A percentile compares a stretch with the other conserved stretches of the same genome.
Conservation (phyloP, 2,888 invertebrate genomes). For the Parelbella ahira region DNA sequence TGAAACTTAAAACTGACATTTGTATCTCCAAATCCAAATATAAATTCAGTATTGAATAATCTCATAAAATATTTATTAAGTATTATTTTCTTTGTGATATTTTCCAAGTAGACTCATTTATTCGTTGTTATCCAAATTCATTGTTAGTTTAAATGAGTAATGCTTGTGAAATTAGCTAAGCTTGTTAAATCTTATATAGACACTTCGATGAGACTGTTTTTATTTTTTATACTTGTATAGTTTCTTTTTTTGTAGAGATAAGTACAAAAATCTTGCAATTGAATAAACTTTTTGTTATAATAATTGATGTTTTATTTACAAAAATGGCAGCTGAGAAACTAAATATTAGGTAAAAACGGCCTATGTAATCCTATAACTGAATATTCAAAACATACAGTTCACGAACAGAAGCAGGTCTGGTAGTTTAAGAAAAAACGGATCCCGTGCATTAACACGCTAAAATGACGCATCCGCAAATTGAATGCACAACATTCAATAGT, state of each 20-base stretch:
- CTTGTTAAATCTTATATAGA: no score
- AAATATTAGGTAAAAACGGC: no score
- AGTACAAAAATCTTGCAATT: slow-evolving; percentile 63
- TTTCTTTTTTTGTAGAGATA: slow-evolving; percentile 33
- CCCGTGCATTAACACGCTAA: no score
- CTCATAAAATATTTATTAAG: not conserved
- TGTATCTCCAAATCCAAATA: not conserved
- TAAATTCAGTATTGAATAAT: not conserved
- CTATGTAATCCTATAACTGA: no score
- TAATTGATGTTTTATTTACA: slow-evolving; percentile 5
- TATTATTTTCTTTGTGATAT: not conserved
- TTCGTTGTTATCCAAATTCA: slow-evolving; percentile 10
- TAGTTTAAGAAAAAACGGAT: no score
- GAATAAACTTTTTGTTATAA: slow-evolving; percentile 41
- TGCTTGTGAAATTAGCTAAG: slow-evolving; percentile 27
- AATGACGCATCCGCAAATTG: no score
- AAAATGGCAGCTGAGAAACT: not conserved
- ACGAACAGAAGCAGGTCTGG: no score
- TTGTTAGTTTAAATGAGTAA: slow-evolving; percentile 19
- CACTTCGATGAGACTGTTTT: no score
- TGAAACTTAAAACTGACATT: no score
- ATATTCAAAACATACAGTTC: no score
- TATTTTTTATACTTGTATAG: slow-evolving; percentile 22
- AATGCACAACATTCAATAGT: no score
- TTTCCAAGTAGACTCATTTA: slow-evolving; percentile 4